Base-by-base conservation (phyloP, 2,113 vertebrate species). In the Hippocampus zosterae region DNA sequence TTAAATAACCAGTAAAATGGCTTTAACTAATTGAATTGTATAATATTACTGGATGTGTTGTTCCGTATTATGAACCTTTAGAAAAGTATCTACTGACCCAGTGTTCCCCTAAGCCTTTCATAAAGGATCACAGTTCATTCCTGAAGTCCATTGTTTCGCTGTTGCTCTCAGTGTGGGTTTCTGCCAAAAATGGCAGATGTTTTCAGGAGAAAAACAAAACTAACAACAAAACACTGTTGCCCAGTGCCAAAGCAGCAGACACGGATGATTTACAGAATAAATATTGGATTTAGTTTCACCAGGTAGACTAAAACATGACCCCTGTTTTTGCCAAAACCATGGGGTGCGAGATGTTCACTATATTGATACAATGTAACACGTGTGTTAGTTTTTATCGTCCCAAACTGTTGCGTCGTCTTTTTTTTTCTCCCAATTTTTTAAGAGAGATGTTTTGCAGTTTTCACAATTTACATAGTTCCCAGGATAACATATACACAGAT, bases 121-220 rank as follows among this genome's bases (percentile, higher is more conserved):
- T 65, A 64, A n/a, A 44, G 37, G 61, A 63, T 63, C 18, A 64
- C 10, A 3, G n/a, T 64, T 41, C 11, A 10, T 44, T 15, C 40
- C 12, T 57, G 6, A 23, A 46, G 42, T 65, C 42, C 2, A 46
- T 65, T 65, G 63, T 65, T 48, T 48, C 8, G 7, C 23, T 65
- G 23, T 42, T 64, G 12, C 41, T 8, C 21, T 8, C n/a, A 65
- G 8, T 65, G 12, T 46, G 41, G 19, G 13, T 65, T 46, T 65
- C 41, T 65, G 63, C 63, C 63, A 65, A 65, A 65, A 65, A 65
- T 65, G 63, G 63, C 63, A 65, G 63, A 65, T 65, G 63, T 65
- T 65, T 65, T 65, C 23, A 27, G 41, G 33, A 25, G 8, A 25
- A 44, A 21, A 27, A 23, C 8, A n/a, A 2, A n/a, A 53, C 52